Base-by-base conservation (phyloP, 2,888 invertebrate genomes). In the Apotomis betuletana region DNA sequence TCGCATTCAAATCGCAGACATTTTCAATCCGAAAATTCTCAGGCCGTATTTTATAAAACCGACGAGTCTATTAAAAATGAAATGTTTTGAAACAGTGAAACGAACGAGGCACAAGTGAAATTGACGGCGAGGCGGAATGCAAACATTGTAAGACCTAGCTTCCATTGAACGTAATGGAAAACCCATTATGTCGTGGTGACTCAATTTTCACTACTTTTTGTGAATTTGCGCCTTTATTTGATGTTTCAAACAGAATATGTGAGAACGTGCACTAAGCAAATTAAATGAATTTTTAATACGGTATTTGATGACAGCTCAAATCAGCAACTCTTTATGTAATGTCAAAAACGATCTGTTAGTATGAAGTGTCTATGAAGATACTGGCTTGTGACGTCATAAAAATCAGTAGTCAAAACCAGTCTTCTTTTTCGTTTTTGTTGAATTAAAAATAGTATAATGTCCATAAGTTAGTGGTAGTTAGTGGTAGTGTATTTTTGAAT, bases 101-200 rank as follows among this genome's bases (percentile, higher is more conserved):
- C 41, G 8, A 10, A 52, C 15, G 8, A 10, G 36, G n/a, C 10
- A 58, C 36, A 57, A 55, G 27, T 54, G 12, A 36, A 65, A 55
- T n/a, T 27, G 64, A 12, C 44, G 64, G 12, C 2, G 12, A 57
- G 6, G 15, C 12, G 8, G 41, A 15, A 54, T 44, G 64, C 55
- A 54, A 54, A 52, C 41, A 65, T 55, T 65, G 27, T 55, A 46
- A 46, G 27, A 54, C 64, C 44, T 55, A 46, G 64, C 44, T 41
- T 41, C 15, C 44, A 10, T 41, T 55, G 64, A 46, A 46, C 55
- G 41, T 55, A 65, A 65, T 65, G 64, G 64, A 55, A 55, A 65
- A 65, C 8, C 55, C 64, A 65, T 65, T 65, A 65, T 15, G 52
- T 5, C 44, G 44, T 49, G 15, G 54, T 52, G 51, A 52, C 12